Percentiles rank a stretch among this genome's conserved stretches.
Evolutionary conservation across 1,140 invertebrate genomes (phyloP).

Genomic region (Lutraria rhynchaena): DNA sequence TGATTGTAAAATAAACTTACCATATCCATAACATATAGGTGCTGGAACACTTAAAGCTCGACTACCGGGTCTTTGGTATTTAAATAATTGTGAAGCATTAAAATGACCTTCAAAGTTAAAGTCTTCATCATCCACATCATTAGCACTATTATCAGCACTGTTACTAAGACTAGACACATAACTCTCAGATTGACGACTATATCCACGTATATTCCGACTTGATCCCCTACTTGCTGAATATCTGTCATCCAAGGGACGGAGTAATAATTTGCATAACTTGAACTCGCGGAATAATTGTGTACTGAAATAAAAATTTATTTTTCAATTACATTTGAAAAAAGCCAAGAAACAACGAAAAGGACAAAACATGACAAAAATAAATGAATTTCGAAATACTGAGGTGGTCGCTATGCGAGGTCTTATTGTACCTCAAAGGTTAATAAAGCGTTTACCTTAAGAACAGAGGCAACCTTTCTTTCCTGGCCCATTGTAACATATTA

Average conservation of each 20-base stretch:
- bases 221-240: slow-evolving; percentile 76
- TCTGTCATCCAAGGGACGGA: slow-evolving; percentile 79
- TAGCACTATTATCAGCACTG: slow-evolving; percentile 77
- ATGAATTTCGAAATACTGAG: too few species aligned
- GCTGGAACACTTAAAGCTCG: slow-evolving; percentile 76
- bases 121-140: slow-evolving; percentile 73
- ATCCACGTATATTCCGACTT: slow-evolving; percentile 79
- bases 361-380: too few species aligned
- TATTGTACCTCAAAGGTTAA: background rate
- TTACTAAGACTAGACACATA: slow-evolving; percentile 80
- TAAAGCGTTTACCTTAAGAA: slow-evolving; percentile 76
- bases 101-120: slow-evolving; percentile 69
- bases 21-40: slow-evolving; percentile 63
- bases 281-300: slow-evolving; percentile 81
- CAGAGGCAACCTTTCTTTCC: slow-evolving; percentile 78
- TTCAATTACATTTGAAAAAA: too few species aligned
- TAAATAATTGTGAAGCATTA: slow-evolving; percentile 72
- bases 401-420: too few species aligned
- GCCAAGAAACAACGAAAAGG: too few species aligned
- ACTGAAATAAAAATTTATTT: too few species aligned
- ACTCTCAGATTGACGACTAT: slow-evolving; percentile 80
- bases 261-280: slow-evolving; percentile 80
- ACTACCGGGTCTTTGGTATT: slow-evolving; percentile 78
- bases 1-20: slow-evolving; percentile 31
- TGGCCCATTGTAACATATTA: slow-evolving; percentile 79